phyloP scores from a whole-genome alignment of 2,113 vertebrate species.

The Zosterops japonicus region DNA sequence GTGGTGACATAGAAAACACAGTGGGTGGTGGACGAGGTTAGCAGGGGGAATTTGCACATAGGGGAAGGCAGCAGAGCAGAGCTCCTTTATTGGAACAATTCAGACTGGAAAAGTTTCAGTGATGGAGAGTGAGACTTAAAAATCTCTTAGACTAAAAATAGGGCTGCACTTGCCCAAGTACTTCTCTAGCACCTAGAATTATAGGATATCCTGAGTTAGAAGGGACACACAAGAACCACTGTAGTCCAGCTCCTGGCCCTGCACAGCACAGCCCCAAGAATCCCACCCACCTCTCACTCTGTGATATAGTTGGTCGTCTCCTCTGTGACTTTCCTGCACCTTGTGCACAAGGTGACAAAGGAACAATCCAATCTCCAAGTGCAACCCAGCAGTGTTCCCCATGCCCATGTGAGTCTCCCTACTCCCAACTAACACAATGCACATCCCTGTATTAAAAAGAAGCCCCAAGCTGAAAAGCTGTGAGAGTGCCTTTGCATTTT shows the following conservation, averaged over 20 bases:
- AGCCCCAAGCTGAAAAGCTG: background rate
- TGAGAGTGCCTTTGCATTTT: background rate
- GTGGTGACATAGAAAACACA: background rate
- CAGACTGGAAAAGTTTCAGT: background rate
- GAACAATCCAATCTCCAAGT: background rate
- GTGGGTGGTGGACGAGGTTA: background rate
- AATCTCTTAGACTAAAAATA: background rate
- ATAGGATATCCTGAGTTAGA: background rate
- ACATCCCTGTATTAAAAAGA: background rate
- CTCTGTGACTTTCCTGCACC: background rate
- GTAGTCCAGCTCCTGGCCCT: background rate
- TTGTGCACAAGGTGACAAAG: background rate
- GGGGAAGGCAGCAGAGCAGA: background rate
- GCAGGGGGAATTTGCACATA: background rate
- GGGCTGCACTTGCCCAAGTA: background rate
- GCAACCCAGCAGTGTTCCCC: background rate
- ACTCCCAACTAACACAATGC: background rate
- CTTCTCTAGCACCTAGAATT: background rate
- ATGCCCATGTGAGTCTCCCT: background rate
- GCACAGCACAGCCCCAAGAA: background rate
- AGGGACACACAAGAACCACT: background rate
- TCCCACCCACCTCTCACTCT: background rate
- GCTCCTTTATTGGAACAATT: background rate
- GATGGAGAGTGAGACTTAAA: background rate
- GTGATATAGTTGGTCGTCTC: background rate